Evolutionary conservation across 1,140 invertebrate genomes (phyloP), one percentile per base, ranked within the genome.

Genomic region (Planococcus citri): DNA sequence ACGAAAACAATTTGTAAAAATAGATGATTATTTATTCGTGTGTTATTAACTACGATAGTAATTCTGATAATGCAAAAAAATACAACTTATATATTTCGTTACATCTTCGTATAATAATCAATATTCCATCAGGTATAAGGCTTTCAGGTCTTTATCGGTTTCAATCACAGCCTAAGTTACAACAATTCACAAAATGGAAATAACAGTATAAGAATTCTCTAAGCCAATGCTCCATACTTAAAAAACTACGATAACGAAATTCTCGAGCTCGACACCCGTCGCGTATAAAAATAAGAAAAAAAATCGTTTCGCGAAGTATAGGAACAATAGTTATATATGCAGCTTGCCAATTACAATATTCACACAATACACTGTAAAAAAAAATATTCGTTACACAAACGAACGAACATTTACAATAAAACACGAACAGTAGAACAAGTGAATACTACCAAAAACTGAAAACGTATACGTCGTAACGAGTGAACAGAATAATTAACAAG

Each of bases 271-370:
- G n/a, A n/a, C n/a, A n/a, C n/a, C n/a, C n/a, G 10, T 20, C 29
- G 4, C 6, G 41, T 51, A 51, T 3, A 51, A 51, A 51, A 51
- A 51, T 9, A 3, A 51, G 10, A 51, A 51, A 33, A n/a, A 51
- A 51, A 51, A 51, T 51, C n/a, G 41, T 51, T 51, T 20, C 12
- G 41, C 41, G 41, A 51, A 51, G 17, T 9, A 17, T 51, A 51
- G 41, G 41, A 51, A 51, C 41, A 51, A 51, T 51, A 51, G n/a
- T 51, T 51, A 33, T n/a, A n/a, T n/a, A n/a, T n/a, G n/a, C 29
- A 33, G 41, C 41, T 51, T 51, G 41, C 41, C 41, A 9, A 8
- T 14, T 2, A 51, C 41, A 51, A 6, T 3, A 14, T 51, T 9
- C 17, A 51, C 41, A 51, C 41, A 51, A 6, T 51, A 6, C 10